A percentile compares a stretch with the other conserved stretches of the same genome.
Conservation (phyloP, 2,888 invertebrate species). For the Eremobia ochroleuca region DNA sequence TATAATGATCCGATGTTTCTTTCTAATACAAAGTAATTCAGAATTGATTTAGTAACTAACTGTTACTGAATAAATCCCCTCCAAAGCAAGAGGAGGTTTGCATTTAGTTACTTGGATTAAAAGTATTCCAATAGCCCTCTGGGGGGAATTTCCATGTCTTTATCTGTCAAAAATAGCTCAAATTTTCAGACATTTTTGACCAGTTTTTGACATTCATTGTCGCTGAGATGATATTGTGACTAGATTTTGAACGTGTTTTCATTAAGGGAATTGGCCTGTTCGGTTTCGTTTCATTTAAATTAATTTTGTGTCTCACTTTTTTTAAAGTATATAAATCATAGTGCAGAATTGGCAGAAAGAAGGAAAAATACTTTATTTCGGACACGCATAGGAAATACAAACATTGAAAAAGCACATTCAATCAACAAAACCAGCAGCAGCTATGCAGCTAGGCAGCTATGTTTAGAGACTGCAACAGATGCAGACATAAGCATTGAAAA, state of each 20-base stretch:
- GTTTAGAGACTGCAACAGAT: neutral
- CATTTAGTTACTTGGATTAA: too few species aligned
- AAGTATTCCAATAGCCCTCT: too few species aligned
- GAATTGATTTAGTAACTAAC: neutral
- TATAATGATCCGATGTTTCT: too few species aligned
- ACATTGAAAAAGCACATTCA: too few species aligned
- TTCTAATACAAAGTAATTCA: neutral
- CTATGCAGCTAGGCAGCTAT: neutral
- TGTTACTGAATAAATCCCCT: neutral
- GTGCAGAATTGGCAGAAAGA: neutral
- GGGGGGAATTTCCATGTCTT: too few species aligned
- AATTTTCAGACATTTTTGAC: too few species aligned
- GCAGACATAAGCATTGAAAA: too few species aligned
- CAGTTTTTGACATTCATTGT: neutral
- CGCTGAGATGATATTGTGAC: neutral
- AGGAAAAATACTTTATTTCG: too few species aligned
- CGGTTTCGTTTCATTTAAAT: too few species aligned
- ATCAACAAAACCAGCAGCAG: too few species aligned
- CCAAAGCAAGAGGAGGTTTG: neutral
- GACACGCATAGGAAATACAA: too few species aligned
- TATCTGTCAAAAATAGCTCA: neutral
- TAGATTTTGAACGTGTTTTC: neutral
- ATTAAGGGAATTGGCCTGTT: too few species aligned
- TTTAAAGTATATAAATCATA: neutral
- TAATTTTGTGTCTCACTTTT: neutral